Conservation (phyloP, 1,140 invertebrate genomes). For the Saccostrea cuccullata region DNA sequence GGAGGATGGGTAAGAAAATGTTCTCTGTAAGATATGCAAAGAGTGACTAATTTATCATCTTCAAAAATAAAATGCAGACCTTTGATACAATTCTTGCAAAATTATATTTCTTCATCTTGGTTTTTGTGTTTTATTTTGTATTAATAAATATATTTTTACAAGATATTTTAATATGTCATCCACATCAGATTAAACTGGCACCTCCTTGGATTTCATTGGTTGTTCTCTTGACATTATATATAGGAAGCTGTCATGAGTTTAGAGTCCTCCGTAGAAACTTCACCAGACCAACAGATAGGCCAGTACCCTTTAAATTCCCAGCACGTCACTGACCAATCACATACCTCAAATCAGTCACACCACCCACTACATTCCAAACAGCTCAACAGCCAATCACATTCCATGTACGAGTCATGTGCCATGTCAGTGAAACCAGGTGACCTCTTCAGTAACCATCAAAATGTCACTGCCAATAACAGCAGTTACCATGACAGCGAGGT, state of each 20-base stretch:
- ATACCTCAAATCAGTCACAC: neutral
- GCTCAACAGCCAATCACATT: neutral
- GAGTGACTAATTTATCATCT: no score
- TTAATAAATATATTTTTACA: no score
- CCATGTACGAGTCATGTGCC: neutral
- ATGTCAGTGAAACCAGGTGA: neutral
- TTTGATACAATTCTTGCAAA: no score
- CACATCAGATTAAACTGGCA: neutral
- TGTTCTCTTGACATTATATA: neutral
- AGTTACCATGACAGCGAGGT: neutral
- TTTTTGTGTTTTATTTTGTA: no score
- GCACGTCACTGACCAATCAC: neutral
- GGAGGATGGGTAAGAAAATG: constrained; percentile 69
- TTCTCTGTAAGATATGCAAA: no score
- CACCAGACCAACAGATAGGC: neutral
- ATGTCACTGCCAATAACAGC: neutral
- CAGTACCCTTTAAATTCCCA: neutral
- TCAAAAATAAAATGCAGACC: no score
- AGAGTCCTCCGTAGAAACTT: neutral
- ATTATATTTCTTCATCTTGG: neutral
- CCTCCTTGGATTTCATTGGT: no score
- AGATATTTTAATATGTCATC: neutral
- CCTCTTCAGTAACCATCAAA: neutral
- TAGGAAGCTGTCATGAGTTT: constrained; percentile 15
- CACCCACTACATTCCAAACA: neutral